Conservation (phyloP, 2,888 invertebrate species). For the Rhaphigaster nebulosa region DNA sequence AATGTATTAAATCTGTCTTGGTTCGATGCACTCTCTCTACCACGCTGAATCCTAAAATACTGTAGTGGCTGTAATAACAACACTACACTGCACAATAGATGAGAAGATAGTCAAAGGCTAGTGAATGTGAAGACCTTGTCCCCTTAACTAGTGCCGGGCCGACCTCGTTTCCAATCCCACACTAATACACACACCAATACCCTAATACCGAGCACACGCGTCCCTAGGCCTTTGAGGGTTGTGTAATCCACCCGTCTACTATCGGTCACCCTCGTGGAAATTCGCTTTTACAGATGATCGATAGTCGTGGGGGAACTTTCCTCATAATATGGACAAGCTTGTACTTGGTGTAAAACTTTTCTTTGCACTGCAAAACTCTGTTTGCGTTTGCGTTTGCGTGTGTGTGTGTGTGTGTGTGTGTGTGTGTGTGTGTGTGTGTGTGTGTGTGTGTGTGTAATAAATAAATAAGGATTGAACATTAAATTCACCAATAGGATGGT, state of each 20-base stretch:
- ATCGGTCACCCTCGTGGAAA: background rate
- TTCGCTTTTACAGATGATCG: conserved; percentile 7
- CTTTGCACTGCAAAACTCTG: too few species aligned
- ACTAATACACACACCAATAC: too few species aligned
- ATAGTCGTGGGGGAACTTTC: background rate
- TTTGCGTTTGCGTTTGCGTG: too few species aligned
- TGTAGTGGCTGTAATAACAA: too few species aligned
- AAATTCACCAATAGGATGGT: too few species aligned
- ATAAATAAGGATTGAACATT: too few species aligned
- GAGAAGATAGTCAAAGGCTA: background rate
- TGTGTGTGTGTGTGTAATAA: too few species aligned
- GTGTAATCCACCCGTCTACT: background rate
- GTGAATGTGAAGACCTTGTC: background rate
- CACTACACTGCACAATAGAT: background rate
- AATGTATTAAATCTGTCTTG: too few species aligned
- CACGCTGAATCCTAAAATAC: too few species aligned
- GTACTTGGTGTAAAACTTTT: background rate
- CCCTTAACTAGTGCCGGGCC: background rate
- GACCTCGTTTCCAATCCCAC: background rate
- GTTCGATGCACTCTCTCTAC: too few species aligned
- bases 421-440: too few species aligned
- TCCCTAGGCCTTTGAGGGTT: background rate
- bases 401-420: too few species aligned
- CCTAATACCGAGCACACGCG: background rate
- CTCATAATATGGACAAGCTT: background rate